Percentiles rank a stretch among this genome's conserved stretches.
Conservation (phyloP, 2,113 vertebrate genomes). For the Catharus fuscescens region DNA sequence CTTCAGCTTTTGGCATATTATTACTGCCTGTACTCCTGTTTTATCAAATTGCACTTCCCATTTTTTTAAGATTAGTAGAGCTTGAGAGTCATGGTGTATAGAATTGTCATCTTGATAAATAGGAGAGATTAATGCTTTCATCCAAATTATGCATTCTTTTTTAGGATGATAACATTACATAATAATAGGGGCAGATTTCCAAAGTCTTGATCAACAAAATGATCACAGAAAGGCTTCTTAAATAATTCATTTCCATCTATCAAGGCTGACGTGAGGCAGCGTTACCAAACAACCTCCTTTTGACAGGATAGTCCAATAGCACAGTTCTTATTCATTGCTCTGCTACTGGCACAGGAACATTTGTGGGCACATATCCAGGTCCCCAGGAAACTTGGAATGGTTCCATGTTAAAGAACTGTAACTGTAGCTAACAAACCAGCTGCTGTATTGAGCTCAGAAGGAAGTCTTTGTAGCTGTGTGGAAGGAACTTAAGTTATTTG, state of each 20-base stretch:
- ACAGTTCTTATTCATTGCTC: conserved; percentile 23
- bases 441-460: conserved; percentile 46
- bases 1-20: conserved; percentile 12
- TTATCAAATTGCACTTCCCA: conserved; percentile 19
- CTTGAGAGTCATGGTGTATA: background rate
- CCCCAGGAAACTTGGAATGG: conserved; percentile 29
- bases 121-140: conserved; percentile 15
- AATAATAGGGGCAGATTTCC: conserved; percentile 57
- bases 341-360: background rate
- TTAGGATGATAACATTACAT: conserved; percentile 32
- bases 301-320: conserved; percentile 2
- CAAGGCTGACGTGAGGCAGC: background rate
- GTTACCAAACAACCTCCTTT: conserved; percentile 16
- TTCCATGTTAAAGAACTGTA: conserved; percentile 45
- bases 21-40: background rate
- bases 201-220: conserved; percentile 40
- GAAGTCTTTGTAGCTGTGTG: conserved; percentile 60
- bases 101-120: conserved; percentile 32
- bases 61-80: conserved; percentile 43
- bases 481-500: conserved; percentile 71
- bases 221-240: background rate
- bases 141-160: conserved; percentile 19
- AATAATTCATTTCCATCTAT: conserved; percentile 33
- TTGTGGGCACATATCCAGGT: background rate
- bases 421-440: conserved; percentile 51